These are phyloP conservation scores for Phrynocephalus versicolor DNA, from an alignment of 2,113 vertebrate genomes.

Conservation along the genomic window DNA sequence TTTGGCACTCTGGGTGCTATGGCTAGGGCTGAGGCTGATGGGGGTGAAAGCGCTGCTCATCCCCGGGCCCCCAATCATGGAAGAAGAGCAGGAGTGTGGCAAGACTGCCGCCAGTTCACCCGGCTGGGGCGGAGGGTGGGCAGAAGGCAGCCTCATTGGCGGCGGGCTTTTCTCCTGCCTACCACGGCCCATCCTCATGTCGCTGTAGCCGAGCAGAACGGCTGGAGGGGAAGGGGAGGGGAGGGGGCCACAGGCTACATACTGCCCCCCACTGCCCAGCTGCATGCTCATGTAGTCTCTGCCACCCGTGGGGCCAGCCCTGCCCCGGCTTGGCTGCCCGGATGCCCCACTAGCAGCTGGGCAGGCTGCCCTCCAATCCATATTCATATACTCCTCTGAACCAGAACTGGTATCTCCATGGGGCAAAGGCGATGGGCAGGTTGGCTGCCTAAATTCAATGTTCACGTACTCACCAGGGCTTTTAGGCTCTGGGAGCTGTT, in stretches of 20 bases:
- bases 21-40: constrained; percentile 77
- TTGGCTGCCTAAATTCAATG: constrained; percentile 81
- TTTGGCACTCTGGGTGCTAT: constrained; percentile 84
- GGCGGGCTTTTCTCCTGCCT: constrained; percentile 50
- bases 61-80: constrained; percentile 68
- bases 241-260: constrained; percentile 65
- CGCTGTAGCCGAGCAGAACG: constrained; percentile 67
- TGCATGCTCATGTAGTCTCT: constrained; percentile 83
- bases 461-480: constrained; percentile 89
- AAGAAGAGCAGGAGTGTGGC: constrained; percentile 58
- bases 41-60: constrained; percentile 78
- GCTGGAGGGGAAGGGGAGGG: constrained; percentile 46
- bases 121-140: constrained; percentile 32
- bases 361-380: constrained; percentile 77
- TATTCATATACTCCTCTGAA: constrained; percentile 83
- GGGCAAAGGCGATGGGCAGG: constrained; percentile 62
- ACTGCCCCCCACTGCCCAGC: constrained; percentile 52
- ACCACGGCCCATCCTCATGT: constrained; percentile 64
- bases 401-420: constrained; percentile 55
- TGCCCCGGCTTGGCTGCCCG: constrained; percentile 49
- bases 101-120: constrained; percentile 52
- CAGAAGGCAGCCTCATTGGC: constrained; percentile 14
- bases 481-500: constrained; percentile 83
- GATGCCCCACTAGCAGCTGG: constrained; percentile 50
- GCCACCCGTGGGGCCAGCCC: constrained; percentile 33